phyloP scores from a whole-genome alignment of 2,888 invertebrate genomes.

The Tipula unca region DNA sequence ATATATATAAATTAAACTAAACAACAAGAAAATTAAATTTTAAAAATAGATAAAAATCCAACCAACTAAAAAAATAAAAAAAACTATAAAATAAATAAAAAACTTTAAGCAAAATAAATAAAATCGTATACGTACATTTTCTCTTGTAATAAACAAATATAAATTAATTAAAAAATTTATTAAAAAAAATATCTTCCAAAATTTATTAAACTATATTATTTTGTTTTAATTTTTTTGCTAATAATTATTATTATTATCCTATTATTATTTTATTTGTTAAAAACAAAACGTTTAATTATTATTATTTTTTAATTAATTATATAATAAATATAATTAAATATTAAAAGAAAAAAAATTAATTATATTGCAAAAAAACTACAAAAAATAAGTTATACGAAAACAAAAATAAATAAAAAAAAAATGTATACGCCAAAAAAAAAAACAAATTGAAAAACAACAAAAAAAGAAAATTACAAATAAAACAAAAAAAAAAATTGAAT shows the following conservation, averaged over 20 bases:
- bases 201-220: conserved; percentile 14
- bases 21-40: conserved; percentile 9
- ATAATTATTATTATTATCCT: neutral
- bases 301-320: conserved; percentile 2
- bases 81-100: neutral
- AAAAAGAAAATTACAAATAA: conserved; percentile 14
- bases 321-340: neutral
- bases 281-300: neutral
- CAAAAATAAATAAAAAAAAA: neutral
- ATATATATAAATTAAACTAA: neutral
- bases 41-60: conserved; percentile 16
- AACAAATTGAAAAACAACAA: neutral
- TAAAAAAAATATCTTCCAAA: conserved; percentile 14
- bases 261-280: neutral
- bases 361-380: conserved; percentile 10
- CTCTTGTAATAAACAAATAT: conserved; percentile 14
- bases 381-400: conserved; percentile 9
- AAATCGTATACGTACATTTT: conserved; percentile 20
- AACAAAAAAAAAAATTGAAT: neutral
- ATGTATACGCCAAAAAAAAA: neutral
- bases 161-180: conserved; percentile 14
- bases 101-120: neutral
- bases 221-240: neutral
- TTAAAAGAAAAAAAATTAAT: neutral
- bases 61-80: neutral